These are phyloP conservation scores for Dryoscopus gambensis DNA, from an alignment of 2,113 vertebrate species.

Conservation along the genomic window DNA sequence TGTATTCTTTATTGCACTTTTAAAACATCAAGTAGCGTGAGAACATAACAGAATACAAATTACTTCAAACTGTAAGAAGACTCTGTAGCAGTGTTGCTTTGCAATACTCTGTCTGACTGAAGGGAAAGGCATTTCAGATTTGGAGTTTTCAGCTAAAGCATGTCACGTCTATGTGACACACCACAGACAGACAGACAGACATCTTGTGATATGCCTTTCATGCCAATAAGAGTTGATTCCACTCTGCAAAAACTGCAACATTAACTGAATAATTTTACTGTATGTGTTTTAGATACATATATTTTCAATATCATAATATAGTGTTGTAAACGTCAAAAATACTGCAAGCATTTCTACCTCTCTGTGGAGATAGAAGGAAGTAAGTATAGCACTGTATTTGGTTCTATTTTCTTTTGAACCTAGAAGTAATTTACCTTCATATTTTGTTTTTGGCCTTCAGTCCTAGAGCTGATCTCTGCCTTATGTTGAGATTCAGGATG, in stretches of 20 bases:
- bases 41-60: background rate
- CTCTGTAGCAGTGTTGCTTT: background rate
- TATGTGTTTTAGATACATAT: background rate
- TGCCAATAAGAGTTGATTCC: background rate
- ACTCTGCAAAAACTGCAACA: background rate
- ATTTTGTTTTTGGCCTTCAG: background rate
- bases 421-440: background rate
- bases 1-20: constrained; percentile 23
- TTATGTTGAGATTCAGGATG: background rate
- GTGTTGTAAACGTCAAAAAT: background rate
- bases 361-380: background rate
- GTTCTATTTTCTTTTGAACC: background rate
- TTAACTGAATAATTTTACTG: background rate
- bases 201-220: background rate
- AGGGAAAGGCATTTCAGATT: background rate
- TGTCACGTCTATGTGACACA: background rate
- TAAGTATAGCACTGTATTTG: background rate
- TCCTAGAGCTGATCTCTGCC: background rate
- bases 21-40: background rate
- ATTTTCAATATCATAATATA: background rate
- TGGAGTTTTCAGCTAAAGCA: background rate
- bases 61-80: background rate
- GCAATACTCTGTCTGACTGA: background rate
- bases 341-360: background rate
- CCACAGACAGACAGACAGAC: background rate